These are phyloP conservation scores for Chondrosia reniformis DNA, from an alignment of 37 sponge, comb jelly and placozoan genomes.

Conservation along the genomic window DNA sequence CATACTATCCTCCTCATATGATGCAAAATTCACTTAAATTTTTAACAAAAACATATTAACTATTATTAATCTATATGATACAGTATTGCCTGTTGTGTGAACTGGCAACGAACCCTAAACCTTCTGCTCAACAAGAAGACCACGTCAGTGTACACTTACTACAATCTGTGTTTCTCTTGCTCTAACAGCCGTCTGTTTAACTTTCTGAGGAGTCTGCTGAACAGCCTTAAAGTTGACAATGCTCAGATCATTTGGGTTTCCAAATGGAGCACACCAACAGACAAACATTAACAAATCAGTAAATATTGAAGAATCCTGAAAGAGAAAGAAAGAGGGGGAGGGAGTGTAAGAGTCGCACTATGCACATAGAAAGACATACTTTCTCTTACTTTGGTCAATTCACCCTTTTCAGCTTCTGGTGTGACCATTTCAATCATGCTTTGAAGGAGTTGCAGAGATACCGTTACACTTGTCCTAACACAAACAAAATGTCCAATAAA, in stretches of 20 bases:
- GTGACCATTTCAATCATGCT: constrained; percentile 61
- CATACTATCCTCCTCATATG: too few species aligned
- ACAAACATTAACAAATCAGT: constrained; percentile 59
- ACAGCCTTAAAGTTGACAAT: constrained; percentile 2
- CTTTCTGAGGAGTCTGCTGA: constrained; percentile 24
- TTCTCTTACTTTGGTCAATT: constrained; percentile 25
- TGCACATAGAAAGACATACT: too few species aligned
- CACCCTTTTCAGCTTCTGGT: constrained; percentile 10
- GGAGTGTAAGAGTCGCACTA: too few species aligned
- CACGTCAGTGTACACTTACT: background rate
- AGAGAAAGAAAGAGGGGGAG: background rate
- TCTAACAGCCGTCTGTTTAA: background rate
- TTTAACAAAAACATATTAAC: too few species aligned
- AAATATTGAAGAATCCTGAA: constrained; percentile 29
- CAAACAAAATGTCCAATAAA: background rate
- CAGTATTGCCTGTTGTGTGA: too few species aligned
- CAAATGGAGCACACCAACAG: constrained; percentile 59
- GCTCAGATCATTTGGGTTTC: constrained; percentile 50
- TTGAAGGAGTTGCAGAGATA: constrained; percentile 56
- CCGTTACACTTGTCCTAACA: constrained; percentile 62
- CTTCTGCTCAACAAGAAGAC: too few species aligned
- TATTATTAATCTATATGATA: too few species aligned
- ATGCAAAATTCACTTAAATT: too few species aligned
- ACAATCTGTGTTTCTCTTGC: background rate
- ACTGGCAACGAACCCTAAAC: too few species aligned